Evolutionary conservation across 2,113 vertebrate species (phyloP).

Genomic region (Pteropus alecto): DNA sequence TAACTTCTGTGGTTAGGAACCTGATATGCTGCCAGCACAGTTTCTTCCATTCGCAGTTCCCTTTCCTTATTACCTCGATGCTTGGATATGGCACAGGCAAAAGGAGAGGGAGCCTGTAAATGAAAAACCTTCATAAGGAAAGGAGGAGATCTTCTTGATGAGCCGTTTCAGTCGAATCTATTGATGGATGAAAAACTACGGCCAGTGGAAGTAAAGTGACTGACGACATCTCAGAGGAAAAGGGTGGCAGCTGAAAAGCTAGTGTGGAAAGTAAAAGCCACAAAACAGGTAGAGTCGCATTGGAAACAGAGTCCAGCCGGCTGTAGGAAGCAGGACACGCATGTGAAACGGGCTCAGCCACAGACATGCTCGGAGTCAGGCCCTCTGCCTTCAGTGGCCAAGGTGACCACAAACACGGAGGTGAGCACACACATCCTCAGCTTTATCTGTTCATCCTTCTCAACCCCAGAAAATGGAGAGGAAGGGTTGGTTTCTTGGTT

Average conservation of each 20-base stretch:
- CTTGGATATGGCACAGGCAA: not conserved
- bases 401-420: rapidly evolving
- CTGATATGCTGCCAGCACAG: not conserved
- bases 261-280: not conserved
- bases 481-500: not conserved
- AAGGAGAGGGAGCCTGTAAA: not conserved
- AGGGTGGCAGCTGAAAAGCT: not conserved
- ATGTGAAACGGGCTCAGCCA: not conserved
- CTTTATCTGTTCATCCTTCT: not conserved
- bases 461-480: rapidly evolving
- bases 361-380: not conserved
- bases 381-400: not conserved
- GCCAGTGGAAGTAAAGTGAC: not conserved
- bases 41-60: not conserved
- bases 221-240: not conserved
- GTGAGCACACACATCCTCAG: rapidly evolving
- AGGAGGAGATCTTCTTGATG: not conserved
- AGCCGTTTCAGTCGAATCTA: not conserved
- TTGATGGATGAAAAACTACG: not conserved
- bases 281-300: no score
- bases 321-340: rapidly evolving
- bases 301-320: rapidly evolving
- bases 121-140: not conserved
- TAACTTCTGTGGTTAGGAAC: not conserved
- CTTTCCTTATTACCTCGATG: not conserved